These are phyloP conservation scores for Brachyrhaphis roseni DNA, from an alignment of 2,797 vertebrate genomes.

Conservation along the genomic window DNA sequence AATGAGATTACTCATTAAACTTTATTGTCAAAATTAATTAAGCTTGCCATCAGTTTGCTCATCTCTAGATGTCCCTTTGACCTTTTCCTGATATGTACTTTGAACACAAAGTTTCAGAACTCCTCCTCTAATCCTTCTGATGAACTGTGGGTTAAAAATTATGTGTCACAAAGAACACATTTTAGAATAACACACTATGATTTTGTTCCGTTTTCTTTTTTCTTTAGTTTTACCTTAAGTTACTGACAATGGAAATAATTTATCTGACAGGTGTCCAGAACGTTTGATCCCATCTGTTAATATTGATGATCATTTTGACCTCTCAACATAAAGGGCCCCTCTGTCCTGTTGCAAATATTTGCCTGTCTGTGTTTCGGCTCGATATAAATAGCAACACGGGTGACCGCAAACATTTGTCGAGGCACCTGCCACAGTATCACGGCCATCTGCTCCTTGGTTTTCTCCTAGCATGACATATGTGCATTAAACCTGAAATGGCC, in stretches of 20 bases:
- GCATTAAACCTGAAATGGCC: slow-evolving; percentile 79
- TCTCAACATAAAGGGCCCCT: slow-evolving; percentile 68
- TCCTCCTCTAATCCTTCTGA: neutral
- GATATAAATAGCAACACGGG: slow-evolving; percentile 84
- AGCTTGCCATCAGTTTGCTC: neutral
- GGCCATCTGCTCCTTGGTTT: slow-evolving; percentile 82
- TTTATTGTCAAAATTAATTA: slow-evolving; percentile 1
- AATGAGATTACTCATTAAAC: neutral
- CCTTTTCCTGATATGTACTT: neutral
- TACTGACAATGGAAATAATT: slow-evolving; percentile 39
- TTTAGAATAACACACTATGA: neutral
- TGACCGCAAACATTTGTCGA: slow-evolving; percentile 83
- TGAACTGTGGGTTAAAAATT: neutral
- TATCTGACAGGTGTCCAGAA: slow-evolving; percentile 43
- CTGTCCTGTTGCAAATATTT: slow-evolving; percentile 82
- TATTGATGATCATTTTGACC: slow-evolving; percentile 73
- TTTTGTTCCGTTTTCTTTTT: neutral
- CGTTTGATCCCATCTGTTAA: slow-evolving; percentile 73
- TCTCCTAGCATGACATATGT: slow-evolving; percentile 81
- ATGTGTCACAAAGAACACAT: neutral
- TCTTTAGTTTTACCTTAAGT: neutral
- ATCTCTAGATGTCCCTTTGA: neutral
- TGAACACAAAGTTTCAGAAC: neutral
- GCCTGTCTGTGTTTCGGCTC: slow-evolving; percentile 74
- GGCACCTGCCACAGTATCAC: slow-evolving; percentile 80